Evolutionary conservation across 2,797 vertebrate species (phyloP).

Genomic region (Myiotriccus ornatus): DNA sequence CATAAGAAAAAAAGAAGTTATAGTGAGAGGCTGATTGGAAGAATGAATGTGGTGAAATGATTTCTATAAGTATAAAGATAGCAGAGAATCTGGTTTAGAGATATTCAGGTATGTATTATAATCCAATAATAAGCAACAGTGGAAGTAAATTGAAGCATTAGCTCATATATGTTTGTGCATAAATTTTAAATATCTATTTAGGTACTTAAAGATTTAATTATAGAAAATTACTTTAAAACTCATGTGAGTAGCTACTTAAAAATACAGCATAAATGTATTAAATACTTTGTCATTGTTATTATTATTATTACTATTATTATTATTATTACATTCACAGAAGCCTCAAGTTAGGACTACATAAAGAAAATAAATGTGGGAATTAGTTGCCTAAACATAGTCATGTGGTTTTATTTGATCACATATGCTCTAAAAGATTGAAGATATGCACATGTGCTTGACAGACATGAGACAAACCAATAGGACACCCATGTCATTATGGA

Average conservation of each 20-base stretch:
- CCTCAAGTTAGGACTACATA: not conserved
- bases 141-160: not conserved
- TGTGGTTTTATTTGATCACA: not conserved
- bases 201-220: not conserved
- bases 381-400: not conserved
- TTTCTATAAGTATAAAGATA: not conserved
- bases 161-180: rapidly evolving
- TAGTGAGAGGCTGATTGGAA: not conserved
- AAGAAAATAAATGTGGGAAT: not conserved
- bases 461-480: not conserved
- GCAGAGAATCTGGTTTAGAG: not conserved
- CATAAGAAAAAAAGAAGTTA: not conserved
- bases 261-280: not conserved
- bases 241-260: rapidly evolving
- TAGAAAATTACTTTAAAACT: not conserved
- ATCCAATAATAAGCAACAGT: not conserved
- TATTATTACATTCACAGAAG: not conserved
- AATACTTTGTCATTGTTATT: not conserved
- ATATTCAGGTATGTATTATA: not conserved
- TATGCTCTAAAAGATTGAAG: not conserved
- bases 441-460: not conserved
- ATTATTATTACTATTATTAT: not conserved
- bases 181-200: not conserved
- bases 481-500: not conserved
- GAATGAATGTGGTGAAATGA: not conserved